These are phyloP conservation scores for Bombus turneri DNA, from an alignment of 1,140 invertebrate species.

Conservation along the genomic window DNA sequence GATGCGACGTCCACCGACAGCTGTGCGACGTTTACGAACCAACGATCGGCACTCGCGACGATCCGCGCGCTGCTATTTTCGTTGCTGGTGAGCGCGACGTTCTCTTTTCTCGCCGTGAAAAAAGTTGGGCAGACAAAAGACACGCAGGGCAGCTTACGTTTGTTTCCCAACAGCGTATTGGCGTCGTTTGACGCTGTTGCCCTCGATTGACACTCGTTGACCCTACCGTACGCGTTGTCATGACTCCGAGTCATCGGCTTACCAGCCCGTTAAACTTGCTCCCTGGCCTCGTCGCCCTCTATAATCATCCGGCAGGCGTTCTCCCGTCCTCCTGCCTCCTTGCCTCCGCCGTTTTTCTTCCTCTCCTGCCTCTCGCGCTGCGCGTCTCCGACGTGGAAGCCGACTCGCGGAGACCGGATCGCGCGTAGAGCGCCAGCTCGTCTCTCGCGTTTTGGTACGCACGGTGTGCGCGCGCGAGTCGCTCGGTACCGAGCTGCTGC, in stretches of 20 bases:
- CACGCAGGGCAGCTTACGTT: constrained; percentile 64
- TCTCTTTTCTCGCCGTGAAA: neutral
- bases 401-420: neutral
- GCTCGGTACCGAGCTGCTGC: neutral
- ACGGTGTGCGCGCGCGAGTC: neutral
- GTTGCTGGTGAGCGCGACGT: neutral
- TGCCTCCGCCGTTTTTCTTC: neutral
- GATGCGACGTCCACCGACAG: constrained; percentile 8
- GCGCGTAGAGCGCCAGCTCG: neutral
- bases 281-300: constrained; percentile 75
- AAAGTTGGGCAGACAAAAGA: constrained; percentile 36
- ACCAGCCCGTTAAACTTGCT: constrained; percentile 79
- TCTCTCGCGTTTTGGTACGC: neutral
- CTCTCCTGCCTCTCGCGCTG: neutral
- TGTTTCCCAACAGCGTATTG: constrained; percentile 81
- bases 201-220: constrained; percentile 80
- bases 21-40: neutral
- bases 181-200: constrained; percentile 79
- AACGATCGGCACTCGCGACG: neutral
- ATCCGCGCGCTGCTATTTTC: constrained; percentile 3
- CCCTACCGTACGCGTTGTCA: constrained; percentile 78
- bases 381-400: neutral
- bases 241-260: constrained; percentile 81
- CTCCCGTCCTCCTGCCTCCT: neutral
- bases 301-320: constrained; percentile 63